These are phyloP conservation scores for Halcyon smyrnensis DNA, from an alignment of 2,797 vertebrate species.

Conservation along the genomic window DNA sequence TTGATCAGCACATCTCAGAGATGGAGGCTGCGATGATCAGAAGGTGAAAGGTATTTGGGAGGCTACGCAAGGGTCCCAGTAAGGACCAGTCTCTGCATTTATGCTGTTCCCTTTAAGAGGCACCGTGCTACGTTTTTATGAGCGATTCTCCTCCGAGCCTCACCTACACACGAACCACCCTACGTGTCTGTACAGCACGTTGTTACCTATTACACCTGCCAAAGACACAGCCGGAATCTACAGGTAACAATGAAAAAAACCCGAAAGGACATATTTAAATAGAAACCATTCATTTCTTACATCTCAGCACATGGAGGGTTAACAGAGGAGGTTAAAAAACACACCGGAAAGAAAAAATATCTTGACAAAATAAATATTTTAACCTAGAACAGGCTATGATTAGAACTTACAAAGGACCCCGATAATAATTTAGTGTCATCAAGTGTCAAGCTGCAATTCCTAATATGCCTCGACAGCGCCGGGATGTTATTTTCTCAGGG, in stretches of 20 bases:
- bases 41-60: constrained; percentile 16
- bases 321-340: constrained; percentile 59
- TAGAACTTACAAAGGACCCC: constrained; percentile 66
- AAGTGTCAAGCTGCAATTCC: constrained; percentile 47
- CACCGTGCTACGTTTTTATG: background rate
- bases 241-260: background rate
- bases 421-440: constrained; percentile 72
- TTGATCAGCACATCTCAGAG: background rate
- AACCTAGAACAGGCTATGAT: constrained; percentile 57
- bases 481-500: background rate
- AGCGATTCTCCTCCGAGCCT: constrained; percentile 49
- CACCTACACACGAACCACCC: background rate
- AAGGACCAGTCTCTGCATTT: background rate
- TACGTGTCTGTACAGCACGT: background rate
- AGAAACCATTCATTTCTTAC: constrained; percentile 59
- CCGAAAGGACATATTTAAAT: constrained; percentile 10
- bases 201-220: background rate
- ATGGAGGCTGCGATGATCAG: background rate
- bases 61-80: background rate
- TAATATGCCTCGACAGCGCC: background rate
- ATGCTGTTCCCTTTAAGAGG: constrained; percentile 25
- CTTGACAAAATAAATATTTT: constrained; percentile 79
- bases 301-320: constrained; percentile 59
- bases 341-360: constrained; percentile 56
- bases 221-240: constrained; percentile 11